Evolutionary conservation across 64 coral and sea anemone species (phyloP).

Genomic region (Pocillopora verrucosa): DNA sequence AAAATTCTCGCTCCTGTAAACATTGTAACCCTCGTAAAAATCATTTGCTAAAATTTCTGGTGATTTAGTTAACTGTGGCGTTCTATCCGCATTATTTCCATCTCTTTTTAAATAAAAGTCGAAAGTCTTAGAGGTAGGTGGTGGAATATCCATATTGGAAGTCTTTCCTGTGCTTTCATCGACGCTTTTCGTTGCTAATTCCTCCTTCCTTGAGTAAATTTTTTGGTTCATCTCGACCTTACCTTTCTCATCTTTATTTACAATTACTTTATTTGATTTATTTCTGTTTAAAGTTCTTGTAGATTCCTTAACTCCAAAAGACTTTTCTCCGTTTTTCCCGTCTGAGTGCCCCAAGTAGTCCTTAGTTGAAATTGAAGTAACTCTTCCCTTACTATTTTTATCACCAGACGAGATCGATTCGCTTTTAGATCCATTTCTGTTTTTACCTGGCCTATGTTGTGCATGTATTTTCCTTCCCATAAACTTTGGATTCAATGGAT

Average conservation of each 20-base stretch:
- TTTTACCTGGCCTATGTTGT: constrained; percentile 21
- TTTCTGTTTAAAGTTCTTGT: neutral
- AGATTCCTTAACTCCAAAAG: neutral
- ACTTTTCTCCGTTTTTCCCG: neutral
- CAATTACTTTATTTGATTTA: neutral
- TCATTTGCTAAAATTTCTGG: neutral
- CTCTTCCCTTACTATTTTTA: neutral
- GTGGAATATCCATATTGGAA: neutral
- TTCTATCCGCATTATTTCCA: neutral
- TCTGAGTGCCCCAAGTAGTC: neutral
- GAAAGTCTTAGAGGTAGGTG: neutral
- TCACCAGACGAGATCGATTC: neutral
- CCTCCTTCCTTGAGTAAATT: neutral
- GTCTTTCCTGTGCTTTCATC: neutral
- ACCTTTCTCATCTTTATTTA: neutral
- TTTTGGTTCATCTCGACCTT: neutral
- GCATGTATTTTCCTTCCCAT: constrained; percentile 78
- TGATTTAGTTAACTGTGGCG: neutral
- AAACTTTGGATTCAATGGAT: constrained; percentile 49
- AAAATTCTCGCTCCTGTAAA: neutral
- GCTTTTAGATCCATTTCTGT: neutral
- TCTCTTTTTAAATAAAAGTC: neutral
- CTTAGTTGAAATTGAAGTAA: neutral
- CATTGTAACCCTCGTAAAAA: neutral
- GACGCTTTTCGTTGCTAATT: neutral